These are phyloP conservation scores for Eristalinus aeneus DNA, from an alignment of 2,888 invertebrate genomes.

Conservation along the genomic window DNA sequence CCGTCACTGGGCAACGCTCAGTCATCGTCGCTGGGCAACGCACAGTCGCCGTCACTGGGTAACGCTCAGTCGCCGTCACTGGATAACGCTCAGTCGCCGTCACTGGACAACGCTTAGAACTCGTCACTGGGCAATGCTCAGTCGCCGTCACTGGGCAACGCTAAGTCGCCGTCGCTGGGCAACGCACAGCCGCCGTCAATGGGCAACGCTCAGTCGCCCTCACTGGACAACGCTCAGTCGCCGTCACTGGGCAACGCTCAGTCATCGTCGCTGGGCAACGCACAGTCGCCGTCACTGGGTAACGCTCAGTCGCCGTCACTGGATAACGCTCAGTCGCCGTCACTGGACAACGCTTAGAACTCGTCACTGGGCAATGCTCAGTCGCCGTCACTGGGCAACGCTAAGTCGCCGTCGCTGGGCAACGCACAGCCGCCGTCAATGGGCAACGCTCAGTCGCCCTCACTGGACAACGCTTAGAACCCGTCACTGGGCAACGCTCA, in stretches of 20 bases:
- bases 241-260: background rate
- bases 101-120: background rate
- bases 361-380: background rate
- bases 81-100: background rate
- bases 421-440: too few relatives aligned
- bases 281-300: too few relatives aligned
- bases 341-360: background rate
- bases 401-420: too few relatives aligned
- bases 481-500: background rate
- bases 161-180: background rate
- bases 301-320: background rate
- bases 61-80: background rate
- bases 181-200: background rate
- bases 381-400: background rate
- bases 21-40: background rate
- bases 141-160: too few relatives aligned
- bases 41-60: background rate
- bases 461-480: background rate
- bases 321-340: too few relatives aligned
- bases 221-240: background rate
- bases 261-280: too few relatives aligned
- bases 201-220: background rate
- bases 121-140: too few relatives aligned
- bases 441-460: too few relatives aligned
- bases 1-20: too few relatives aligned